These are phyloP conservation scores for Bombus superbus DNA, from an alignment of 1,140 invertebrate species.

Conservation along the genomic window DNA sequence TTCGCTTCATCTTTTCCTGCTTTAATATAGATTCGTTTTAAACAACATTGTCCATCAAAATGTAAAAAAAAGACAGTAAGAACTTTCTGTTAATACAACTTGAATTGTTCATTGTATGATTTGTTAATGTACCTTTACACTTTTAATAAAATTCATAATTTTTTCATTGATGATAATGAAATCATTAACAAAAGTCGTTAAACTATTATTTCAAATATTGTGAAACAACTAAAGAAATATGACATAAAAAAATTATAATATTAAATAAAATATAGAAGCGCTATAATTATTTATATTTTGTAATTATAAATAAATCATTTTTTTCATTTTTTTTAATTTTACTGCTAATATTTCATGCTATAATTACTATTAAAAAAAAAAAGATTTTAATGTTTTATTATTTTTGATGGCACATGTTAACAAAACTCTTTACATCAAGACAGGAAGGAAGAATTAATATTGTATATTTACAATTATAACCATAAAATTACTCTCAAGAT, in stretches of 20 bases:
- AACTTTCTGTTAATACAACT: slow-evolving; percentile 30
- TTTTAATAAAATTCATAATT: neutral
- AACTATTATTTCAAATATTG: slow-evolving; percentile 12
- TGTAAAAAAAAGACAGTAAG: slow-evolving; percentile 35
- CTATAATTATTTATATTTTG: neutral
- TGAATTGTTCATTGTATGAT: slow-evolving; percentile 9
- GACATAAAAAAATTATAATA: neutral
- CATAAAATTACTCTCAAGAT: slow-evolving; percentile 75
- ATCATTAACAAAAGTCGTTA: neutral
- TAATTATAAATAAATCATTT: slow-evolving; percentile 23
- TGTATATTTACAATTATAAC: slow-evolving; percentile 41
- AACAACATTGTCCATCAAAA: slow-evolving; percentile 48
- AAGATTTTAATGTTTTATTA: slow-evolving; percentile 6
- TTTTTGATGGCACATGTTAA: slow-evolving; percentile 34
- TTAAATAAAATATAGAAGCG: neutral
- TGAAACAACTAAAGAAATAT: slow-evolving; percentile 6
- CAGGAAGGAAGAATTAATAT: slow-evolving; percentile 57
- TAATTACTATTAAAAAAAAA: slow-evolving; percentile 4
- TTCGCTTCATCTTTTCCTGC: slow-evolving; percentile 54
- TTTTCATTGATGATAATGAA: neutral
- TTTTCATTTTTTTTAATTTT: slow-evolving; percentile 3
- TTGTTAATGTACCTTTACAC: neutral
- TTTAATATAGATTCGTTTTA: slow-evolving; percentile 34
- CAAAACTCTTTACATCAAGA: slow-evolving; percentile 28
- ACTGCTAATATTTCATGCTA: slow-evolving; percentile 5